phyloP scores from a whole-genome alignment of 2,797 vertebrate genomes.

The Trichosurus vulpecula region DNA sequence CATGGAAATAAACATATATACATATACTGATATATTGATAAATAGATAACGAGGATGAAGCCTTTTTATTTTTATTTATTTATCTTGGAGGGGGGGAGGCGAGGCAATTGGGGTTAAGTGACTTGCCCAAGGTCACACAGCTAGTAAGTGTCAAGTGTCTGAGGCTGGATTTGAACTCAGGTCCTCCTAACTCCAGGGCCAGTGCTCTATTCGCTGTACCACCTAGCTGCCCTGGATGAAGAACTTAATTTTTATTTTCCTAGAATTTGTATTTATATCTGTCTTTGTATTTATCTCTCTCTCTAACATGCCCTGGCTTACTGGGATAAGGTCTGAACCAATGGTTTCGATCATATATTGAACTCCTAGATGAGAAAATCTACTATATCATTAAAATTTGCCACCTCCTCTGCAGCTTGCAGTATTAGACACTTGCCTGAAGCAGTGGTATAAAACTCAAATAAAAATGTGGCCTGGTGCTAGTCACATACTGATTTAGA shows the following conservation, averaged over 20 bases:
- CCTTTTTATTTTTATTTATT: neutral
- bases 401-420: too few species aligned
- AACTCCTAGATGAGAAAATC: neutral
- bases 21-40: neutral
- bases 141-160: too few species aligned
- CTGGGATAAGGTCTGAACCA: neutral
- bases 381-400: neutral
- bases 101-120: too few species aligned
- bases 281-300: neutral
- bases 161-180: too few species aligned
- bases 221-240: fast-evolving
- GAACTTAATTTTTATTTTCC: neutral
- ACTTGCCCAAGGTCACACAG: too few species aligned
- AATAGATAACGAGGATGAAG: neutral
- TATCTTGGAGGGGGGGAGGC: too few species aligned
- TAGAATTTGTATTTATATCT: neutral
- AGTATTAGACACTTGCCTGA: neutral
- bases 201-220: too few species aligned
- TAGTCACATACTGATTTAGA: neutral
- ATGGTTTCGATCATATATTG: neutral
- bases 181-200: too few species aligned
- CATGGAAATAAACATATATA: neutral
- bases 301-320: neutral
- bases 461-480: neutral
- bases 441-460: neutral